phyloP scores from a whole-genome alignment of 1,140 invertebrate genomes.

The Drosophila nasuta region DNA sequence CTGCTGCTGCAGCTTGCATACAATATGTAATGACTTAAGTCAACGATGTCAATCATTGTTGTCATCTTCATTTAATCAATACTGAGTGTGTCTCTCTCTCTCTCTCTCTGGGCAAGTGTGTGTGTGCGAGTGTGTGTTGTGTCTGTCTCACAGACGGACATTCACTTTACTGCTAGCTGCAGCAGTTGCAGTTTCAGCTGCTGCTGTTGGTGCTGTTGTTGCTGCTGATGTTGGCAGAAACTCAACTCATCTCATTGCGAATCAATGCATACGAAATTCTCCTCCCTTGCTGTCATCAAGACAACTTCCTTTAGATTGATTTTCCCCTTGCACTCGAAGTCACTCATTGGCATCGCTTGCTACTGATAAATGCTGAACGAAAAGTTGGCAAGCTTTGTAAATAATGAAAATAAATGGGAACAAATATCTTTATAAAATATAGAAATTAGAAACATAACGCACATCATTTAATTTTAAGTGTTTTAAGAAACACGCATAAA shows the following conservation, averaged over 20 bases:
- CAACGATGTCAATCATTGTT: slow-evolving; percentile 66
- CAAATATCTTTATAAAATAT: too few relatives aligned
- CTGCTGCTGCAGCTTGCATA: slow-evolving; percentile 53
- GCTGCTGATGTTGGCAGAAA: slow-evolving; percentile 48
- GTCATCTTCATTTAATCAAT: slow-evolving; percentile 67
- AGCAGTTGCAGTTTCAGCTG: slow-evolving; percentile 24
- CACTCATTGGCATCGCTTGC: slow-evolving; percentile 11
- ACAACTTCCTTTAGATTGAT: slow-evolving; percentile 37
- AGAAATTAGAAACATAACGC: too few relatives aligned
- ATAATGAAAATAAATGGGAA: too few relatives aligned
- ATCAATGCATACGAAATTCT: slow-evolving; percentile 27
- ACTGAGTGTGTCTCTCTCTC: background rate
- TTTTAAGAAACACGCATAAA: too few relatives aligned
- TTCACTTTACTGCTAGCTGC: slow-evolving; percentile 35
- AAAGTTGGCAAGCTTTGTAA: too few relatives aligned
- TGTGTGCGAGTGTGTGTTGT: slow-evolving; percentile 8
- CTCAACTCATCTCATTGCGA: slow-evolving; percentile 46
- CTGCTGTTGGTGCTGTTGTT: slow-evolving; percentile 18
- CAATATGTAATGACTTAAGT: slow-evolving; percentile 69
- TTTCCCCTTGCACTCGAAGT: slow-evolving; percentile 21
- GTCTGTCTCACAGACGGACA: slow-evolving; percentile 31
- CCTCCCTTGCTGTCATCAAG: slow-evolving; percentile 43
- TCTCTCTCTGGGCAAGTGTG: background rate
- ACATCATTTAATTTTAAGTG: too few relatives aligned
- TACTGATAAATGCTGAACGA: too few relatives aligned